phyloP scores from a whole-genome alignment of 2,113 vertebrate genomes.

The Oxyruncus cristatus region DNA sequence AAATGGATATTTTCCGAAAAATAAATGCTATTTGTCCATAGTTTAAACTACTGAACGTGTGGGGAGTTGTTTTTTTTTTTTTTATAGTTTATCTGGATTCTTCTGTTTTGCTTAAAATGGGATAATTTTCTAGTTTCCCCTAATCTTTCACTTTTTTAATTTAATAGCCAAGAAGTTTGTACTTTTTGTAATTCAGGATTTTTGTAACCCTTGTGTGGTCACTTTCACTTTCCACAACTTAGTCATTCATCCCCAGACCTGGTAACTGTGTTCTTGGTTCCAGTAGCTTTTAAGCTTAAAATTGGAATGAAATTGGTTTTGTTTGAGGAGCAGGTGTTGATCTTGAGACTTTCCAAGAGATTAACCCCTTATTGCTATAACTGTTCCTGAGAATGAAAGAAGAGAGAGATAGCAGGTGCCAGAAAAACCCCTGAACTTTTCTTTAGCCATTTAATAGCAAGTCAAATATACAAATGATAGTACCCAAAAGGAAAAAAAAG shows the following conservation, averaged over 20 bases:
- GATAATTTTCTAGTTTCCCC: not conserved
- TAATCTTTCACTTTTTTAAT: not conserved
- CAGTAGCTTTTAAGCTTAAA: not conserved
- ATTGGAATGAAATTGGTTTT: not conserved
- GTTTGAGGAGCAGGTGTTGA: not conserved
- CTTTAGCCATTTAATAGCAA: not conserved
- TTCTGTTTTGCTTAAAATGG: not conserved
- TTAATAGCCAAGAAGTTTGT: not conserved
- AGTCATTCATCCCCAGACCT: not conserved
- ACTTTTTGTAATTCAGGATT: not conserved
- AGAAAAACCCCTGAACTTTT: not conserved
- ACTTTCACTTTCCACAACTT: not conserved
- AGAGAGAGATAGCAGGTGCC: not conserved
- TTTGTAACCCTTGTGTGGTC: not conserved
- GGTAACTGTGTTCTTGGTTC: not conserved
- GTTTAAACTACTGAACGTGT: not conserved
- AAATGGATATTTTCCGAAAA: not conserved
- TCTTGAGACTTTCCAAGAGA: not conserved
- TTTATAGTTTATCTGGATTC: not conserved
- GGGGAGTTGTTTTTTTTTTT: not conserved
- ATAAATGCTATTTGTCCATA: fast-evolving
- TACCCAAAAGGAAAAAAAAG: not conserved
- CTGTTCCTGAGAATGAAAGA: not conserved
- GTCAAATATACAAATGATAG: not conserved
- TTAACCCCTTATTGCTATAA: not conserved